Evolutionary conservation across 1,140 invertebrate species (phyloP).

Genomic region (Zaprionus ghesquierei): DNA sequence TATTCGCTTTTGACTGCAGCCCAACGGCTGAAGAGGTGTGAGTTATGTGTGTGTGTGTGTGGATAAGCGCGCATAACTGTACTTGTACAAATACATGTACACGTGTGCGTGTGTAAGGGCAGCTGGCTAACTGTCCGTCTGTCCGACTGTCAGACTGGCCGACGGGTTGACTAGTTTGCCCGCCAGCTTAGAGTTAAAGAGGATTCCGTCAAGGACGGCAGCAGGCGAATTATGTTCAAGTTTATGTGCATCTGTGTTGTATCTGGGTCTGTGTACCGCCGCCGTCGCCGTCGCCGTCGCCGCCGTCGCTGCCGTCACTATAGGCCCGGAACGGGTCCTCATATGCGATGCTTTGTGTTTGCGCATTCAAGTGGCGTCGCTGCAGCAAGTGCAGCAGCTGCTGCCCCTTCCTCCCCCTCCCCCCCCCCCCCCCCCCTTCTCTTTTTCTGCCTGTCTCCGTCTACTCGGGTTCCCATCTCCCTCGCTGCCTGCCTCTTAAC

Average conservation of each 20-base stretch:
- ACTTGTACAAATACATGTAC: background rate
- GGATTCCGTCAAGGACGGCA: constrained; percentile 64
- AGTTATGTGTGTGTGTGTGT: constrained; percentile 6
- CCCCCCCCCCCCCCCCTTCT: background rate
- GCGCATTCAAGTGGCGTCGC: constrained; percentile 73
- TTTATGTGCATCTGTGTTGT: background rate
- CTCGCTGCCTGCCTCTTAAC: background rate
- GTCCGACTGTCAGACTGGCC: background rate
- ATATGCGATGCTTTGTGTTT: constrained; percentile 76
- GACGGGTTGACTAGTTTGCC: constrained; percentile 13
- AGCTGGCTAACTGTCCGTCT: constrained; percentile 24
- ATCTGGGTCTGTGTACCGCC: constrained; percentile 4
- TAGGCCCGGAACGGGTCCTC: constrained; percentile 31
- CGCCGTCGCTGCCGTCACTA: background rate
- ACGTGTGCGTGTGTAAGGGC: constrained; percentile 29
- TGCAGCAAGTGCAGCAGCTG: constrained; percentile 31
- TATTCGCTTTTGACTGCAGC: constrained; percentile 38
- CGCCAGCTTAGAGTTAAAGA: constrained; percentile 57
- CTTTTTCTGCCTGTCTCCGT: too few species aligned
- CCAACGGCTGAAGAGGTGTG: background rate
- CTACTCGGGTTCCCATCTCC: too few species aligned
- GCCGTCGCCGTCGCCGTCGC: background rate
- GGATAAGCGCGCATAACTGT: constrained; percentile 1
- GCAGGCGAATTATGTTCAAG: constrained; percentile 35
- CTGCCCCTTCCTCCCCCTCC: background rate